phyloP scores from a whole-genome alignment of 2,113 vertebrate genomes.

The Prietella phreatophila region DNA sequence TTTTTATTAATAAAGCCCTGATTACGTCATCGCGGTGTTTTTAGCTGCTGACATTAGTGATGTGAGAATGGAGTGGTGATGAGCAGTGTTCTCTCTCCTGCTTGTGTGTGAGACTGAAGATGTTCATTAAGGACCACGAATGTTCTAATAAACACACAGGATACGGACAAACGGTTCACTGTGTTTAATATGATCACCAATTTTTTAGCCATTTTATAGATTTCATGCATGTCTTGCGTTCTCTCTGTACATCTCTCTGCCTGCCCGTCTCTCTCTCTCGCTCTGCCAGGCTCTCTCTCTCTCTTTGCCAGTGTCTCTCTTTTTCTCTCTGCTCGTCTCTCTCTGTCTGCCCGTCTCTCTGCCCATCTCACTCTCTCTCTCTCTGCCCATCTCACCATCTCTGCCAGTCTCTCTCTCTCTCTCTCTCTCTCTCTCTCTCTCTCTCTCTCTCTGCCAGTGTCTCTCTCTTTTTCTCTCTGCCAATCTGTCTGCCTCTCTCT shows the following conservation, averaged over 20 bases:
- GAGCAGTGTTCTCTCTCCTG: neutral
- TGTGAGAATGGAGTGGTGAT: neutral
- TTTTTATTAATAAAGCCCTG: neutral
- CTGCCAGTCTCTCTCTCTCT: neutral
- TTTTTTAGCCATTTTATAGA: neutral
- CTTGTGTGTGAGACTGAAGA: neutral
- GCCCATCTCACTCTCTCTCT: neutral
- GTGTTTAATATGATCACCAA: neutral
- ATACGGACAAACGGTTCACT: neutral
- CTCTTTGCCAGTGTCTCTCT: neutral
- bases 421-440: neutral
- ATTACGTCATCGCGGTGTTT: neutral
- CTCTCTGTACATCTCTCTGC: neutral
- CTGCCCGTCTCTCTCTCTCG: neutral
- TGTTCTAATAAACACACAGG: neutral
- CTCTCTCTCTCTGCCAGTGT: too few relatives aligned
- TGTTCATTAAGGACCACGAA: neutral
- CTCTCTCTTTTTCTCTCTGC: neutral
- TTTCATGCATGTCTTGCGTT: neutral
- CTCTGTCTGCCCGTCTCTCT: neutral
- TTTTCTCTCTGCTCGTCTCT: neutral
- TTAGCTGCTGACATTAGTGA: neutral
- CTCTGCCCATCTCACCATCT: too few relatives aligned
- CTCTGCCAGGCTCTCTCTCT: neutral
- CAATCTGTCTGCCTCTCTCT: neutral